phyloP scores from a whole-genome alignment of 2,888 invertebrate species.

The Spodoptera picta region DNA sequence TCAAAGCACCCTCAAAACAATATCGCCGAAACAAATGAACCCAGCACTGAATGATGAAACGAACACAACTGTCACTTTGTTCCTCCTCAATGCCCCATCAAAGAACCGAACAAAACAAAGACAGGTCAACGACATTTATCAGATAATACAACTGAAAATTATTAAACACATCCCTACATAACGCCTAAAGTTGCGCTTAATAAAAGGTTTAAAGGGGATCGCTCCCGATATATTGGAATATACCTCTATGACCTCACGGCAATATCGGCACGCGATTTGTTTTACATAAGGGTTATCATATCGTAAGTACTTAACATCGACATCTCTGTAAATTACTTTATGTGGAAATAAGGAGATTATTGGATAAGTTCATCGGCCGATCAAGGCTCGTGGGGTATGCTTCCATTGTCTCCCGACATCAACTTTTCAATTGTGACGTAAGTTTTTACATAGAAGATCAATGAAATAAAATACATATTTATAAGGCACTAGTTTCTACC shows the following conservation, averaged over 20 bases:
- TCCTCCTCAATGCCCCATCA: not conserved
- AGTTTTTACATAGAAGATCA: too few species aligned
- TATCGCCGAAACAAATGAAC: not conserved
- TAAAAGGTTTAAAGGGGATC: slow-evolving; percentile 19
- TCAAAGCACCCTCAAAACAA: too few species aligned
- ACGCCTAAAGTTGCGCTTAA: slow-evolving; percentile 22
- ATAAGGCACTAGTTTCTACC: too few species aligned
- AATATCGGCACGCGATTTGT: slow-evolving; percentile 30
- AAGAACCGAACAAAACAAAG: slow-evolving; percentile 14
- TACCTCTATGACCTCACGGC: slow-evolving; percentile 34
- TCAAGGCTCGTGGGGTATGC: slow-evolving; percentile 38
- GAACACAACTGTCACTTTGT: slow-evolving; percentile 2
- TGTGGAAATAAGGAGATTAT: slow-evolving; percentile 55
- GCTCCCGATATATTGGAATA: slow-evolving; percentile 14
- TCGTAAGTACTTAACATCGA: slow-evolving; percentile 33
- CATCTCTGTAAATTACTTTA: slow-evolving; percentile 53
- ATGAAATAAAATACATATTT: too few species aligned
- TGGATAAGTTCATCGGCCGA: slow-evolving; percentile 62
- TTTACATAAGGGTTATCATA: slow-evolving; percentile 50
- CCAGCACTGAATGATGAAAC: not conserved
- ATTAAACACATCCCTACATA: slow-evolving; percentile 27
- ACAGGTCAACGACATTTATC: slow-evolving; percentile 33
- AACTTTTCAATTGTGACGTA: not conserved
- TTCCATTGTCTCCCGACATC: slow-evolving; percentile 42
- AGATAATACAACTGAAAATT: slow-evolving; percentile 22